Conservation (phyloP, 2,113 vertebrate genomes). For the Osmerus mordax region DNA sequence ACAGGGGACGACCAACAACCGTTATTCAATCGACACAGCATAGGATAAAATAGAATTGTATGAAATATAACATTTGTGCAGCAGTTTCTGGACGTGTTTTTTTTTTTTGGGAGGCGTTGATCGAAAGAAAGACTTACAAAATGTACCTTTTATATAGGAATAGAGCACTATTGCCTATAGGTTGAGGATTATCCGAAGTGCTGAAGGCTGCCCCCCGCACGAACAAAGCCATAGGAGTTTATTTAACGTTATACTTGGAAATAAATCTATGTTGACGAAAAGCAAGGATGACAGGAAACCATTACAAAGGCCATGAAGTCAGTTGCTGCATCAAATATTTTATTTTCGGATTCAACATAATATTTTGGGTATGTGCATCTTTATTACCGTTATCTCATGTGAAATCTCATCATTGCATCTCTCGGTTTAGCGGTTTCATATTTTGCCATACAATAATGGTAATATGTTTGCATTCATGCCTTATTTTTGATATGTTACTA, state of each 20-base stretch:
- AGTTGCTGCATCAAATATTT: constrained; percentile 99
- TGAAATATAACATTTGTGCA: too few species aligned
- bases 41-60: too few species aligned
- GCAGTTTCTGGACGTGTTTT: neutral
- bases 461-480: too few species aligned
- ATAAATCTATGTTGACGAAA: neutral
- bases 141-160: constrained; percentile 26
- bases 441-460: too few species aligned
- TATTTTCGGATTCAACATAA: constrained; percentile 98
- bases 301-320: constrained; percentile 98
- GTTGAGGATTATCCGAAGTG: neutral
- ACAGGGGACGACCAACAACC: neutral
- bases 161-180: neutral
- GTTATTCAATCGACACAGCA: too few species aligned
- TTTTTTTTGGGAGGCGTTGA: neutral
- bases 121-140: neutral
- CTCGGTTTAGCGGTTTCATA: too few species aligned
- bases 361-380: constrained; percentile 92
- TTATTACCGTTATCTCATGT: too few species aligned
- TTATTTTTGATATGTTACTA: too few species aligned
- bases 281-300: constrained; percentile 89
- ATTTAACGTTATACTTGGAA: constrained; percentile 14
- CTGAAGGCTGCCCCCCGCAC: constrained; percentile 25
- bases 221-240: constrained; percentile 6
- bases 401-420: too few species aligned